Percentiles rank a stretch among this genome's conserved stretches.
Conservation (phyloP, 2,797 vertebrate genomes). For the Diglossa cyanea region DNA sequence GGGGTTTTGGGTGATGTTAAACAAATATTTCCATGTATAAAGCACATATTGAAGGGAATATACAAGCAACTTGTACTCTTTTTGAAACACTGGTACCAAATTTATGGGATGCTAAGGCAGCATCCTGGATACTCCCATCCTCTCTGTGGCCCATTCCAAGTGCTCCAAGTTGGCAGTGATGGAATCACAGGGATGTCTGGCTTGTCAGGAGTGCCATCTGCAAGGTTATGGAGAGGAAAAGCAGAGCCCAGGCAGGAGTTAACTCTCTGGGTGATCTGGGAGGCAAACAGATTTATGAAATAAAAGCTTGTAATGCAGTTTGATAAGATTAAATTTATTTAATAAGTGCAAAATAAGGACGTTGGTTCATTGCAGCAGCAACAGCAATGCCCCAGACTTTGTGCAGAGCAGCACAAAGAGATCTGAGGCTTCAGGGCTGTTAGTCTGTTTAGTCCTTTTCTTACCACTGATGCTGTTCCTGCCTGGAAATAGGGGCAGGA, state of each 20-base stretch:
- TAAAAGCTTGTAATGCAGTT: conserved; percentile 40
- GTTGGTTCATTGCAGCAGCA: neutral
- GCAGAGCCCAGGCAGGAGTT: neutral
- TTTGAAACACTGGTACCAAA: neutral
- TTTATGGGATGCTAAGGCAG: neutral
- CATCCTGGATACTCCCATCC: neutral
- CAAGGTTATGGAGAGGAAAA: neutral
- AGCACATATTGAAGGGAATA: neutral
- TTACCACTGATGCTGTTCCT: neutral
- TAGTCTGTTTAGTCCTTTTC: neutral
- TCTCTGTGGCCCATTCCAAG: neutral
- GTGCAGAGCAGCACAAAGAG: neutral
- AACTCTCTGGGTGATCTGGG: neutral
- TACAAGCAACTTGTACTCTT: too few species aligned
- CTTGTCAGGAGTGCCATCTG: neutral
- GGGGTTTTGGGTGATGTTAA: neutral
- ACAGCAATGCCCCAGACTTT: neutral
- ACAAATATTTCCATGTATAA: neutral
- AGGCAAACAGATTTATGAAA: conserved; percentile 11
- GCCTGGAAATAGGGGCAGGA: neutral
- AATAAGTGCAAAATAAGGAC: conserved; percentile 26
- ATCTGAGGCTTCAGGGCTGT: neutral
- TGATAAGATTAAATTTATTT: conserved; percentile 58
- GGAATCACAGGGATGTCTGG: accelerated
- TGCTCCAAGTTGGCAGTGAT: accelerated